Percentiles rank a stretch among this genome's conserved stretches.
These are phyloP conservation scores for Harpegnathos saltator DNA, from an alignment of 1,140 invertebrate genomes.

Conservation along the genomic window DNA sequence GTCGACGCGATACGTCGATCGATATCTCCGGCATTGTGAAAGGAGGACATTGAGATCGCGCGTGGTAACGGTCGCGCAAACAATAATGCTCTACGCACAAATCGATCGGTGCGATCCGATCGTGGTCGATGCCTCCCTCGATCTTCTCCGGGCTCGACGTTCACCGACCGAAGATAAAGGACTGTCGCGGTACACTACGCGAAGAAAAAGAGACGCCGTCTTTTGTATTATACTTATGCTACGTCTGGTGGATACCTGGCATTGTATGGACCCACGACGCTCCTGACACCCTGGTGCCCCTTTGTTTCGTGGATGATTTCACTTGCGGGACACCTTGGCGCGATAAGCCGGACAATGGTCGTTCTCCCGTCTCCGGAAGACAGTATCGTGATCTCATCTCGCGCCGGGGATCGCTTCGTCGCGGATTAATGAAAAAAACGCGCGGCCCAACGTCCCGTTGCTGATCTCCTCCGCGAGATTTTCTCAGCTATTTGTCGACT, in stretches of 20 bases:
- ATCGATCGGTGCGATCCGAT: constrained; percentile 54
- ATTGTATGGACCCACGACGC: constrained; percentile 66
- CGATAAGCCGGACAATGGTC: constrained; percentile 72
- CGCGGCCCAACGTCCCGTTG: constrained; percentile 19
- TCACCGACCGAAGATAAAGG: constrained; percentile 67
- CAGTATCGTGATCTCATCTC: constrained; percentile 74
- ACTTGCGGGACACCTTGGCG: constrained; percentile 70
- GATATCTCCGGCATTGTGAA: constrained; percentile 25
- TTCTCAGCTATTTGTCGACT: constrained; percentile 55
- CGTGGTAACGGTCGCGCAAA: constrained; percentile 50
- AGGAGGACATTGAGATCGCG: constrained; percentile 28
- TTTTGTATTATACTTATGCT: constrained; percentile 73
- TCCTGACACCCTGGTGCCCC: constrained; percentile 66
- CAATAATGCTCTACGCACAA: constrained; percentile 51
- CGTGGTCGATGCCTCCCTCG: constrained; percentile 21
- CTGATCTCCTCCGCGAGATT: constrained; percentile 50
- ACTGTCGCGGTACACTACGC: constrained; percentile 66
- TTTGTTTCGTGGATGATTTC: constrained; percentile 75
- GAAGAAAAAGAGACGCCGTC: constrained; percentile 61
- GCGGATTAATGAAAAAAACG: constrained; percentile 46
- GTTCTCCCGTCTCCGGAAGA: constrained; percentile 67
- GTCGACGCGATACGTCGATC: constrained; percentile 8
- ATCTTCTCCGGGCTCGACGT: constrained; percentile 8
- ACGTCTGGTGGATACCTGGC: constrained; percentile 71
- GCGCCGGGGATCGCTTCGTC: constrained; percentile 51